Conservation (phyloP, 2,888 invertebrate species). For the Sarcophaga subvicina region DNA sequence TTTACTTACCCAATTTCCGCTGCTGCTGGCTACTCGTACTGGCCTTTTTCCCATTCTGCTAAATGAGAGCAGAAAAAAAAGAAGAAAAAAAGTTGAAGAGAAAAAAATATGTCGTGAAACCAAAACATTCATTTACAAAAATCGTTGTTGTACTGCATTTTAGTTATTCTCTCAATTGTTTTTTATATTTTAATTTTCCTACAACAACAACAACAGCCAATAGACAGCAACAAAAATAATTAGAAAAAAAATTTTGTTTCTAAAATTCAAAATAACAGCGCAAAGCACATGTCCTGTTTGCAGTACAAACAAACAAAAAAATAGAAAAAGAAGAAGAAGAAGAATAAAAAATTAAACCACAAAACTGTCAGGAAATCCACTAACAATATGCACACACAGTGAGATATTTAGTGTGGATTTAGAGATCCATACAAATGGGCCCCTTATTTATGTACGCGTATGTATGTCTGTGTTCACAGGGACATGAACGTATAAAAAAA, state of each 20-base stretch:
- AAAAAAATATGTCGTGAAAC: slow-evolving; percentile 62
- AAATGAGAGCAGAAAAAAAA: background rate
- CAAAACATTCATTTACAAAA: slow-evolving; percentile 68
- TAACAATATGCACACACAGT: slow-evolving; percentile 31
- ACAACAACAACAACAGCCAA: slow-evolving; percentile 20
- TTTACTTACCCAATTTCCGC: background rate
- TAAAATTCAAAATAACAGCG: slow-evolving; percentile 60
- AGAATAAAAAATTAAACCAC: slow-evolving; percentile 22
- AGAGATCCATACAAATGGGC: background rate
- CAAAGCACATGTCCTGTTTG: slow-evolving; percentile 64
- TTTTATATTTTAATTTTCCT: slow-evolving; percentile 61
- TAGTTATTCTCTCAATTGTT: background rate
- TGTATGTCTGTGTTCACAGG: background rate
- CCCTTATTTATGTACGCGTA: background rate
- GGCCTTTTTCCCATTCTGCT: background rate
- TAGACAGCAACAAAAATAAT: slow-evolving; percentile 3
- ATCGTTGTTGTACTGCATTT: slow-evolving; percentile 59
- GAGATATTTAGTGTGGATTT: slow-evolving; percentile 3
- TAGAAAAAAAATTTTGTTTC: background rate
- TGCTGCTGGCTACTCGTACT: background rate
- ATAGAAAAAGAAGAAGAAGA: background rate
- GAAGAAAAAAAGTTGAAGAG: slow-evolving; percentile 1
- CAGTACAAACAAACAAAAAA: slow-evolving; percentile 39
- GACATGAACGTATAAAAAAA: background rate
- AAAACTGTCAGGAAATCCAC: slow-evolving; percentile 55